These are phyloP conservation scores for Seladonia tumulorum DNA, from an alignment of 2,888 invertebrate species.

Conservation along the genomic window DNA sequence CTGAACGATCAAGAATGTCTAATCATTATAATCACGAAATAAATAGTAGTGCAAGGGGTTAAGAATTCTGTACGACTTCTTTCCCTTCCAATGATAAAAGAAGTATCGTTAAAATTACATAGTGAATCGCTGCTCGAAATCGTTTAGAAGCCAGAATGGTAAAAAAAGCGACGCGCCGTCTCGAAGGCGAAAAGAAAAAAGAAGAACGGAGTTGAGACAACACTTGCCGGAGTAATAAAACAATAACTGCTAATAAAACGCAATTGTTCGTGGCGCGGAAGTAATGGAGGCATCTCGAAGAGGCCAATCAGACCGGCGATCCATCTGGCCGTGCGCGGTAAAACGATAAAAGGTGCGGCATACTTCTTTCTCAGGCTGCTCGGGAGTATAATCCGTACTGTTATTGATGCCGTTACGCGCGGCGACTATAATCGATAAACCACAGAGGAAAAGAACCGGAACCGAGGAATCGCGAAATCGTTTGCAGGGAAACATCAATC, in stretches of 20 bases:
- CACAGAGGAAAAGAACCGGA: background rate
- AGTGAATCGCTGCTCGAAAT: too few species aligned
- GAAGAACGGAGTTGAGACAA: background rate
- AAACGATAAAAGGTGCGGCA: constrained; percentile 46
- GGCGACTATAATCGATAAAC: background rate
- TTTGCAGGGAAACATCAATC: constrained; percentile 4
- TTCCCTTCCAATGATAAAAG: background rate
- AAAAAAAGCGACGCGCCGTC: background rate
- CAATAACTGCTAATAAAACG: constrained; percentile 55
- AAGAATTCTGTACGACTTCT: background rate
- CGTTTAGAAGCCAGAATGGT: background rate
- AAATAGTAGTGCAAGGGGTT: too few species aligned
- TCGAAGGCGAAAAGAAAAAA: background rate
- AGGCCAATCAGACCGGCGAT: constrained; percentile 42
- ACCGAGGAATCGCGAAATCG: background rate
- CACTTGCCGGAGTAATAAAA: constrained; percentile 35
- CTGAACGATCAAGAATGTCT: too few species aligned
- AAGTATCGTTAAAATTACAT: too few species aligned
- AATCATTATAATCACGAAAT: too few species aligned
- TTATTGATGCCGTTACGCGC: constrained; percentile 54
- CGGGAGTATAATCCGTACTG: constrained; percentile 39
- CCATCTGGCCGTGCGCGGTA: constrained; percentile 15
- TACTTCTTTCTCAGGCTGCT: background rate
- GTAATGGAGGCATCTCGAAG: constrained; percentile 52
- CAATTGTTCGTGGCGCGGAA: constrained; percentile 53